A percentile compares a stretch with the other conserved stretches of the same genome.
These are phyloP conservation scores for Sakesphorus luctuosus DNA, from an alignment of 2,113 vertebrate genomes.

Conservation along the genomic window DNA sequence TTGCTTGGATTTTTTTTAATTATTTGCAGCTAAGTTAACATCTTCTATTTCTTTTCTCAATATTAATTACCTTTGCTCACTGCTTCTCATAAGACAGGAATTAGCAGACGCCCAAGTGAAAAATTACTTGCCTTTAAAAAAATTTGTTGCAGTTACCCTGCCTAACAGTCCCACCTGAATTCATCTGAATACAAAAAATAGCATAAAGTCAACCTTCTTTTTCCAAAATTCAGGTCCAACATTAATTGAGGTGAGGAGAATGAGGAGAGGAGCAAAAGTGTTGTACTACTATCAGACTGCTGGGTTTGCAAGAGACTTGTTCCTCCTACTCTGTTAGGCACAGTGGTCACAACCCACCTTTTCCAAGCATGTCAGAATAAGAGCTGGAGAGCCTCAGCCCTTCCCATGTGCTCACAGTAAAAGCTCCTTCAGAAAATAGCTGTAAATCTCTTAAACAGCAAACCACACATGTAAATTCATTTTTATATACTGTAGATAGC, in stretches of 20 bases:
- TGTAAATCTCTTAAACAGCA: background rate
- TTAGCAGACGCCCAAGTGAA: background rate
- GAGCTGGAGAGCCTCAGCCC: background rate
- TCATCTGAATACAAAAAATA: background rate
- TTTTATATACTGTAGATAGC: background rate
- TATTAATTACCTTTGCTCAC: background rate
- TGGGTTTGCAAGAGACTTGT: background rate
- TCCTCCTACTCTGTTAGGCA: background rate
- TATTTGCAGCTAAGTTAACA: background rate
- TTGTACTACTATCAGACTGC: background rate
- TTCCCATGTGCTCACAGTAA: background rate
- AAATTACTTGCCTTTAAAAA: background rate
- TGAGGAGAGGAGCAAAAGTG: background rate
- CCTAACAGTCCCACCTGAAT: background rate
- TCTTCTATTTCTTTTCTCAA: background rate
- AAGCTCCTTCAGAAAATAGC: background rate
- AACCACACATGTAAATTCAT: background rate
- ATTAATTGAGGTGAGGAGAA: background rate
- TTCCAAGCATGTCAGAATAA: accelerated
- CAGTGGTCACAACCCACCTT: background rate
- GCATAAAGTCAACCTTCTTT: background rate
- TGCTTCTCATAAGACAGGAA: background rate
- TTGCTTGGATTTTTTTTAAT: background rate
- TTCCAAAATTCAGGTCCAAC: background rate
- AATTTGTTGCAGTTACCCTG: background rate